Percentiles rank a stretch among this genome's conserved stretches.
Evolutionary conservation across 2,888 invertebrate species (phyloP).

Genomic region (Hemithea aestivaria): DNA sequence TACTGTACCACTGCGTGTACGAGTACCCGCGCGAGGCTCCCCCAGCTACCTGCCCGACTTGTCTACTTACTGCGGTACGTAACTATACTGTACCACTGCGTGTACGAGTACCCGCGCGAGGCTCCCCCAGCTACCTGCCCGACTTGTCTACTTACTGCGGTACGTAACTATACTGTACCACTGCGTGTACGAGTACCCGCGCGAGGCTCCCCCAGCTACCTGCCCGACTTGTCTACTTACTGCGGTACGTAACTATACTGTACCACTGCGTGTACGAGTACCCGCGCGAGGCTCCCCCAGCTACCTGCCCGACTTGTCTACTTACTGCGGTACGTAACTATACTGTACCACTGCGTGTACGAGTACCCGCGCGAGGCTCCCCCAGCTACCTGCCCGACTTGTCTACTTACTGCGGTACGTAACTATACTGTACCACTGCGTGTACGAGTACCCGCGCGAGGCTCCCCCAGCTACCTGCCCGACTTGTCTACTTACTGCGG

Average conservation of each 20-base stretch:
- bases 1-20: conserved; percentile 90
- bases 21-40: conserved; percentile 88
- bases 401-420: too few relatives aligned
- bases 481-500: conserved; percentile 78
- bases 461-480: conserved; percentile 66
- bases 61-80: too few relatives aligned
- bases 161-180: too few relatives aligned
- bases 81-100: conserved; percentile 90
- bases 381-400: conserved; percentile 67
- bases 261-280: conserved; percentile 92
- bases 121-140: conserved; percentile 66
- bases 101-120: conserved; percentile 91
- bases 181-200: conserved; percentile 91
- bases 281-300: conserved; percentile 83
- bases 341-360: conserved; percentile 90
- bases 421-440: conserved; percentile 90
- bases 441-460: conserved; percentile 91
- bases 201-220: conserved; percentile 78
- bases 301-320: conserved; percentile 71
- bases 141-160: conserved; percentile 78
- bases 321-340: too few relatives aligned
- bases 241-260: too few relatives aligned
- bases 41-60: conserved; percentile 67
- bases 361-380: conserved; percentile 88
- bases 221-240: conserved; percentile 76